These are phyloP conservation scores for Batillaria attramentaria DNA, from an alignment of 1,140 invertebrate species.

Conservation along the genomic window DNA sequence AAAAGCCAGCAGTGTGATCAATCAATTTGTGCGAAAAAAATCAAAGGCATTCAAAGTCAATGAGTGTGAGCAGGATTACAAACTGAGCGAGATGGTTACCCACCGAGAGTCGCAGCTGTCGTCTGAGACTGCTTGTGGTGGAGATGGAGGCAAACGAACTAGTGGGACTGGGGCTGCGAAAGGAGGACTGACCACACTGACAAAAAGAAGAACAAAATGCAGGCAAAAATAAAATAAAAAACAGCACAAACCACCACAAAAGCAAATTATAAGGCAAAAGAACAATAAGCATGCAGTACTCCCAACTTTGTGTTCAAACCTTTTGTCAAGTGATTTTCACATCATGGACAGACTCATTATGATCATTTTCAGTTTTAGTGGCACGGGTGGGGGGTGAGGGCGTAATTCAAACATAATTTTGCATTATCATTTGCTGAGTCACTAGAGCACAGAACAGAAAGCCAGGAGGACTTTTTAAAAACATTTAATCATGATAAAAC, in stretches of 20 bases:
- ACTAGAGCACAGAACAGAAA: too few species aligned
- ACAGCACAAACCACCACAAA: background rate
- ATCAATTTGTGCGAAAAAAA: background rate
- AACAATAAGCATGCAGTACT: too few species aligned
- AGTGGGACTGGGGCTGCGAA: constrained; percentile 50
- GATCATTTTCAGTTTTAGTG: too few species aligned
- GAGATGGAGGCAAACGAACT: constrained; percentile 48
- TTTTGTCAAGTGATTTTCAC: too few species aligned
- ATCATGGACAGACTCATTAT: too few species aligned
- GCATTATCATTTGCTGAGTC: too few species aligned
- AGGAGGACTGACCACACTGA: constrained; percentile 39
- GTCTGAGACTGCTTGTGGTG: constrained; percentile 44
- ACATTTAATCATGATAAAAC: too few species aligned
- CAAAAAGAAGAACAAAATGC: constrained; percentile 27
- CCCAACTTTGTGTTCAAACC: too few species aligned
- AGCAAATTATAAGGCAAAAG: too few species aligned
- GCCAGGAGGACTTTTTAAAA: too few species aligned
- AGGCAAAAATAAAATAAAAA: constrained; percentile 23
- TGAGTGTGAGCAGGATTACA: background rate
- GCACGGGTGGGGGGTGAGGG: too few species aligned
- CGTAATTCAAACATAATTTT: too few species aligned
- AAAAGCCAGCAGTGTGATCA: background rate
- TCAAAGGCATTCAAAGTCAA: background rate
- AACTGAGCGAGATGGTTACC: constrained; percentile 2
- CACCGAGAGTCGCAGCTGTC: constrained; percentile 38